phyloP scores from a whole-genome alignment of 2,888 invertebrate species.

The Coecobrya sp. region DNA sequence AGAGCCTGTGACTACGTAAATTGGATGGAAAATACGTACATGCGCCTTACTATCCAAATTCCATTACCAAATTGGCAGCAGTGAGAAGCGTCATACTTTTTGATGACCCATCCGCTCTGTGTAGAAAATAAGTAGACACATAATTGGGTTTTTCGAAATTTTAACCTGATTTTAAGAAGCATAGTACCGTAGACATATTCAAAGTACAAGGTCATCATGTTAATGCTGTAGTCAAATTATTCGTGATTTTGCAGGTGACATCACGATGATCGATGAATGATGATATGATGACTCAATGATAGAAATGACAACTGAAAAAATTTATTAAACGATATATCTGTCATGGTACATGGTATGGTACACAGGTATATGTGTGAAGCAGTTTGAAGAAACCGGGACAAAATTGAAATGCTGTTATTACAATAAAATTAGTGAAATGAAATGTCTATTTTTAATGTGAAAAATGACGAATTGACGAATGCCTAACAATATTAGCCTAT shows the following conservation, averaged over 20 bases:
- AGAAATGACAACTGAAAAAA: neutral
- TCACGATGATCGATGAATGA: neutral
- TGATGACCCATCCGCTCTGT: neutral
- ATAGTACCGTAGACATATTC: neutral
- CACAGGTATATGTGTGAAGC: no score
- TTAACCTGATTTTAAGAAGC: conserved; percentile 6
- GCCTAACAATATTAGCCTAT: neutral
- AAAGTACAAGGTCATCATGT: conserved; percentile 16
- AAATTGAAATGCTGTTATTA: neutral
- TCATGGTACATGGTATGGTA: neutral
- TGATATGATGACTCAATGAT: neutral
- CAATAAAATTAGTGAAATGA: conserved; percentile 34
- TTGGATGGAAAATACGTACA: no score
- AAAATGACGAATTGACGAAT: neutral
- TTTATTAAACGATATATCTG: neutral
- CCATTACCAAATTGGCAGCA: neutral
- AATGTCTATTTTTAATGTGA: conserved; percentile 1
- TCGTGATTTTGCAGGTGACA: neutral
- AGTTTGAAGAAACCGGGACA: neutral
- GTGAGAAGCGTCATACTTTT: neutral
- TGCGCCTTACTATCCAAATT: no score
- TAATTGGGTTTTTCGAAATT: neutral
- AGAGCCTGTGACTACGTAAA: no score
- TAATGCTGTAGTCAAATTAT: neutral
- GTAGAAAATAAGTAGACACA: neutral